These are phyloP conservation scores for Micropoecilia bifurca DNA, from an alignment of 2,797 vertebrate genomes.

Conservation along the genomic window DNA sequence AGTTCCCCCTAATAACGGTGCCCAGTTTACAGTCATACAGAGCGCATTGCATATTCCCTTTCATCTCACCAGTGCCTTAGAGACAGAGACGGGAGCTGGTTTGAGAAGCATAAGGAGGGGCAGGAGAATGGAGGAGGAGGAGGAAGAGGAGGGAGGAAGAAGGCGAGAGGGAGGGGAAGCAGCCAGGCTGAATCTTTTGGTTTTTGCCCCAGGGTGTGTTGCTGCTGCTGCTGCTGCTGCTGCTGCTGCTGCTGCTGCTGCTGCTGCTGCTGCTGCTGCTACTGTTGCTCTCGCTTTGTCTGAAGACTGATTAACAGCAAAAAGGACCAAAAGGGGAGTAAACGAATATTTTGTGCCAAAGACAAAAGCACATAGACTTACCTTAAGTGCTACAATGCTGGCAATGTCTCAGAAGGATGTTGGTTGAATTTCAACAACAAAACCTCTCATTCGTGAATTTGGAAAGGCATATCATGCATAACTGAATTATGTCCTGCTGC, in stretches of 20 bases:
- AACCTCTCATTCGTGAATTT: background rate
- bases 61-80: slow-evolving; percentile 76
- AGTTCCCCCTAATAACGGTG: slow-evolving; percentile 66
- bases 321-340: slow-evolving; percentile 56
- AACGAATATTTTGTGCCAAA: slow-evolving; percentile 60
- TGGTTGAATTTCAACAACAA: background rate
- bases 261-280: slow-evolving; percentile 69
- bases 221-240: slow-evolving; percentile 70
- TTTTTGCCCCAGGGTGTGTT: slow-evolving; percentile 70
- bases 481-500: background rate
- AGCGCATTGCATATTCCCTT: slow-evolving; percentile 77
- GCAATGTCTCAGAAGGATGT: background rate
- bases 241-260: slow-evolving; percentile 63
- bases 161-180: slow-evolving; percentile 54
- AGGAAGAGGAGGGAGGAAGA: slow-evolving; percentile 33
- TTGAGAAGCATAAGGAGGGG: slow-evolving; percentile 62
- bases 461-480: background rate
- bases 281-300: slow-evolving; percentile 76
- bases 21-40: slow-evolving; percentile 70
- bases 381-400: background rate
- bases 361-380: slow-evolving; percentile 16
- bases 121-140: slow-evolving; percentile 52
- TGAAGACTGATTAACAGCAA: slow-evolving; percentile 74
- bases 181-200: slow-evolving; percentile 65
- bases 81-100: slow-evolving; percentile 75